Evolutionary conservation across 2,888 invertebrate species (phyloP).

Genomic region (Zygaena filipendulae): DNA sequence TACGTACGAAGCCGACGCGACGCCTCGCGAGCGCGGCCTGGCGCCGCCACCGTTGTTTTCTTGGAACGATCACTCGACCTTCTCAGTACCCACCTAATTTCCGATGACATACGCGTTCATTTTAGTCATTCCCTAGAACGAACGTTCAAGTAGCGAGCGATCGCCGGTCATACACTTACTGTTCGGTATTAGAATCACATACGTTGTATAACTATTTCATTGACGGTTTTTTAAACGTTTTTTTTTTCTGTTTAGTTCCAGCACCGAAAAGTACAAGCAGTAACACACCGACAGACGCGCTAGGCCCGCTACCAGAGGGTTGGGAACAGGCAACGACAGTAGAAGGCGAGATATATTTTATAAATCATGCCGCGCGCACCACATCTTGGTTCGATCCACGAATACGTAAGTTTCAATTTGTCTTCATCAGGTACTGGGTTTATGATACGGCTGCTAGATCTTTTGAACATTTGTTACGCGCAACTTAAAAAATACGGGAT

Average conservation of each 20-base stretch:
- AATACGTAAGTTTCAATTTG: slow-evolving; percentile 82
- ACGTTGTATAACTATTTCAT: too few species aligned
- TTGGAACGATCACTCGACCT: slow-evolving; percentile 48
- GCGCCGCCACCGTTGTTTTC: slow-evolving; percentile 38
- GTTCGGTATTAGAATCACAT: too few species aligned
- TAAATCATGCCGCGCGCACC: slow-evolving; percentile 93
- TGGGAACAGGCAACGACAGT: slow-evolving; percentile 90
- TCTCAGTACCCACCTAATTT: slow-evolving; percentile 43
- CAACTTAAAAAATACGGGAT: too few species aligned
- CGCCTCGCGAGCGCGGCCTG: too few species aligned
- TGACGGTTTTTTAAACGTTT: too few species aligned
- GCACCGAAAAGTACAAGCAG: slow-evolving; percentile 67
- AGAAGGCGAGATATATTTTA: slow-evolving; percentile 88
- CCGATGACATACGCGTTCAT: slow-evolving; percentile 40
- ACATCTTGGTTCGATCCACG: slow-evolving; percentile 99
- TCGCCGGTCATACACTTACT: too few species aligned
- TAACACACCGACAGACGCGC: slow-evolving; percentile 63
- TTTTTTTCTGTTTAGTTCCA: too few species aligned
- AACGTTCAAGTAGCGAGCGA: too few species aligned
- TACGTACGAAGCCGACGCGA: too few species aligned
- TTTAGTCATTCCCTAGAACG: slow-evolving; percentile 2
- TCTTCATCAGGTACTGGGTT: slow-evolving; percentile 18
- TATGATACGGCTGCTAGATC: slow-evolving; percentile 15
- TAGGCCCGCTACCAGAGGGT: slow-evolving; percentile 85
- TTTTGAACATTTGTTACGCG: too few species aligned